Base-by-base conservation (phyloP, 2,113 vertebrate genomes). In the Eira barbara region DNA sequence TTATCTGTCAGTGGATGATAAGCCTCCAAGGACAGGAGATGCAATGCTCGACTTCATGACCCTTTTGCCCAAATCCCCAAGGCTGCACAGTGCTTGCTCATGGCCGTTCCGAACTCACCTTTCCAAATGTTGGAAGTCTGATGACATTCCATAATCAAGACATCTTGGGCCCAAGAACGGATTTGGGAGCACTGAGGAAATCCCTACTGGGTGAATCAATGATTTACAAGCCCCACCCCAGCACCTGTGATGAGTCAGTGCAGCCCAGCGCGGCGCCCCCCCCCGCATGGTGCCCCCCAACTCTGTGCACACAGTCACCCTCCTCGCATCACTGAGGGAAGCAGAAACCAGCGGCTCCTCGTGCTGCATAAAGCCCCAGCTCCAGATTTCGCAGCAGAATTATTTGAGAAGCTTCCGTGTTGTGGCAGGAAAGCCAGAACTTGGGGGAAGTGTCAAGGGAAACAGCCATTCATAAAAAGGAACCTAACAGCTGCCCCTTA, bases 21-120 rank as follows among this genome's bases (percentile, higher is more conserved):
- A 92, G 47, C 21, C 52, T 67, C 80, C 95, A 96, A 97, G 98
- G 95, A 96, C 94, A 7, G 71, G 69, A 89, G 91, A 45, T 59
- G 61, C 69, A 31, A 3, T 0, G 59, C 80, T 52, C 31, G 55
- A 21, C 67, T 49, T 49, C 57, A 14, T 34, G 73, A 89, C 69
- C 55, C 67, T 65, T 83, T 83, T 12, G n/a, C 94, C 83, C 49
- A 25, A 83, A 52, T 85, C 65, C 42, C 89, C 39, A 34, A 76
- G 69, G 39, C 85, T 80, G 10, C 52, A 34, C 52, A 42, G 63
- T 13, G 36, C 73, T 95, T 6, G 7, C 59, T 69, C 55, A 6
- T 34, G n/a, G 3, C 15, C 13, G 0, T 1, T 45, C 69, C 15
- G 52, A 45, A 47, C 47, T 36, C 67, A 61, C 18, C 76, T 71